Evolutionary conservation across 2,888 invertebrate genomes (phyloP).

Genomic region (Molorchus minor): DNA sequence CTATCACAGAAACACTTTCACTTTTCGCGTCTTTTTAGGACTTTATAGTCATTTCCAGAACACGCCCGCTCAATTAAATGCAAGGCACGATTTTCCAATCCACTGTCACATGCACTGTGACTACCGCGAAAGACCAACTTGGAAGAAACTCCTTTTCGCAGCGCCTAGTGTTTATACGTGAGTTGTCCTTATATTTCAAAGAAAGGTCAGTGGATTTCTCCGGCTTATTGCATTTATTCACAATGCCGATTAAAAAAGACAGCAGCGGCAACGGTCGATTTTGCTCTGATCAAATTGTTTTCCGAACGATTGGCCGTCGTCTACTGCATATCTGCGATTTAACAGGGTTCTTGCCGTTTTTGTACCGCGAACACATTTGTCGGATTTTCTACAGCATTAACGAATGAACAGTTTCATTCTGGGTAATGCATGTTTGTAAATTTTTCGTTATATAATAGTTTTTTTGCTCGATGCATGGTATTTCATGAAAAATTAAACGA

Average conservation of each 20-base stretch:
- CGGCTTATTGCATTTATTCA: conserved; percentile 1
- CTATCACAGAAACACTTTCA: conserved; percentile 22
- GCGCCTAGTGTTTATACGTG: conserved; percentile 13
- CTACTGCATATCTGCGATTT: background rate
- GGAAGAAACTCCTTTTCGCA: conserved; percentile 14
- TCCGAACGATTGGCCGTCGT: conserved; percentile 3
- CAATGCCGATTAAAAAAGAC: conserved; percentile 5
- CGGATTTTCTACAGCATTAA: conserved; percentile 1
- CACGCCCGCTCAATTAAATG: no score
- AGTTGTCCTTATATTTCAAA: conserved; percentile 22
- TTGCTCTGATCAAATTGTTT: background rate
- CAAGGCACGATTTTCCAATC: background rate
- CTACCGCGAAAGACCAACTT: background rate
- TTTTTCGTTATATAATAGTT: background rate
- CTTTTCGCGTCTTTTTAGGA: conserved; percentile 1
- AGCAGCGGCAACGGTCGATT: background rate
- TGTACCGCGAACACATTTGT: background rate
- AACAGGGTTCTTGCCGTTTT: no score
- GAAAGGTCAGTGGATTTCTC: conserved; percentile 27
- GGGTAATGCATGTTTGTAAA: background rate
- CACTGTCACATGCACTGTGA: background rate
- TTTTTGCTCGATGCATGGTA: no score
- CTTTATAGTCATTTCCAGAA: conserved; percentile 17
- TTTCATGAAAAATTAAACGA: no score
- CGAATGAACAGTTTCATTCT: background rate